A percentile compares a stretch with the other conserved stretches of the same genome.
Conservation (phyloP, 2,888 invertebrate species). For the Megamerina dolium region DNA sequence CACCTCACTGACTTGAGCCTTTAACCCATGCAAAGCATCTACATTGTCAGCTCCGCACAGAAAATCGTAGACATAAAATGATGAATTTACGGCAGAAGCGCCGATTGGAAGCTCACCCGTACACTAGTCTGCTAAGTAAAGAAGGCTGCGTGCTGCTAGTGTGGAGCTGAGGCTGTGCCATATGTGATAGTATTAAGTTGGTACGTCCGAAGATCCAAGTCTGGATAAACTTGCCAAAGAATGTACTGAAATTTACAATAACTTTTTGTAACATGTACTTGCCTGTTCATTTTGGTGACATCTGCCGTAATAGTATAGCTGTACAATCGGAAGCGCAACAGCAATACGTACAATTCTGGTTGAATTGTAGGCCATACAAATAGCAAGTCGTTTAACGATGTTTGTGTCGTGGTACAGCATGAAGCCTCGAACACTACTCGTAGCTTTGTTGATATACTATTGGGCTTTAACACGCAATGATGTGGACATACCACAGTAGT, state of each 20-base stretch:
- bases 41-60: background rate
- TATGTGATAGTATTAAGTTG: no score
- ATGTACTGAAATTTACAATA: no score
- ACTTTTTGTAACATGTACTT: no score
- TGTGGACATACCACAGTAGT: constrained; percentile 8
- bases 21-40: background rate
- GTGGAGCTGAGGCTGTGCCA: no score
- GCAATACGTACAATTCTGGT: no score
- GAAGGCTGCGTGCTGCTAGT: background rate
- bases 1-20: background rate
- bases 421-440: no score
- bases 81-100: background rate
- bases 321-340: no score
- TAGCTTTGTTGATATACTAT: no score
- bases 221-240: no score
- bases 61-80: background rate
- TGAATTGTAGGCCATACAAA: constrained; percentile 12
- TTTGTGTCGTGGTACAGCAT: constrained; percentile 5
- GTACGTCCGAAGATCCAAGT: no score
- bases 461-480: constrained; percentile 6
- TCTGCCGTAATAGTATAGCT: no score
- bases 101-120: constrained; percentile 1
- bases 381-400: constrained; percentile 9
- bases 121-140: background rate
- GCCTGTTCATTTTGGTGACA: no score